Conservation (phyloP, 2,113 vertebrate species). For the Anoura caudifer region DNA sequence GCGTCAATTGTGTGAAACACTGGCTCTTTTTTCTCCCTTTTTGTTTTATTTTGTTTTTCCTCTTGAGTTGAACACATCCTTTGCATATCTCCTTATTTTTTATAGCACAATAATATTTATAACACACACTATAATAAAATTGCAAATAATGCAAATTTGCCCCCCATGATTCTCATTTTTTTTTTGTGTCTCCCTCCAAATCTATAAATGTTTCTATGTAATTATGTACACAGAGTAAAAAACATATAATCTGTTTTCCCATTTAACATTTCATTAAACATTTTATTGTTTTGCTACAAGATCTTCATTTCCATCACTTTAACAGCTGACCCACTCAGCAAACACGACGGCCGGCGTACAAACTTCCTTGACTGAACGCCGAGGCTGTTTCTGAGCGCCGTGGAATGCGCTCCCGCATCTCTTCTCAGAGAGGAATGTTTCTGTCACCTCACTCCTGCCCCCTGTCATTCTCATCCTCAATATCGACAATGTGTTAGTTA, state of each 20-base stretch:
- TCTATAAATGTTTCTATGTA: not conserved
- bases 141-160: not conserved
- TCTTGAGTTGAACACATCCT: not conserved
- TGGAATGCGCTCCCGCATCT: not conserved
- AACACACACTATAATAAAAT: slow-evolving; percentile 2
- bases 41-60: not conserved
- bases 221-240: not conserved
- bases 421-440: not conserved
- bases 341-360: not conserved
- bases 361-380: not conserved
- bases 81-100: slow-evolving; percentile 24
- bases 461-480: not conserved
- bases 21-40: not conserved
- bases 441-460: not conserved
- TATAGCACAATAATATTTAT: not conserved
- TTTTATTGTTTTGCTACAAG: not conserved
- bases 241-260: not conserved
- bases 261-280: slow-evolving; percentile 16
- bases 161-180: not conserved
- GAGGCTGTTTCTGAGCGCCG: not conserved
- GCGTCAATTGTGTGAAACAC: not conserved
- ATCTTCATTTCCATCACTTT: slow-evolving; percentile 17
- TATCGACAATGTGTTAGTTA: not conserved
- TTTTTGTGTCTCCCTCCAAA: not conserved
- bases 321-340: not conserved